phyloP scores from a whole-genome alignment of 2,113 vertebrate species.

The Dolichallabes microphthalmus region DNA sequence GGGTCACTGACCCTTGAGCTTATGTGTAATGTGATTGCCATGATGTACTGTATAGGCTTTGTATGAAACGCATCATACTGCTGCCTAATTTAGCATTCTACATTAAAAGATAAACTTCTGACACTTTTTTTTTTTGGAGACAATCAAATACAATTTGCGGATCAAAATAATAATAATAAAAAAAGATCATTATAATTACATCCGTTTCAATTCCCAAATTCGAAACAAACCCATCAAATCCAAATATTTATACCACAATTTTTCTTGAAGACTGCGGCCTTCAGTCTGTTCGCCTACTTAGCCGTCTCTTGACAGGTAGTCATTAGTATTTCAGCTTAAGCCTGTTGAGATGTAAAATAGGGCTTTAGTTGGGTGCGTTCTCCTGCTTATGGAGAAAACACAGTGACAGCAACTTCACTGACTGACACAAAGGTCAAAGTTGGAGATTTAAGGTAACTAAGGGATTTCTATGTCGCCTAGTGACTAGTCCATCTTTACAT shows the following conservation, averaged over 20 bases:
- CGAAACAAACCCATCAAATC: conserved; percentile 21
- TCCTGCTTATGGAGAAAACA: conserved; percentile 8
- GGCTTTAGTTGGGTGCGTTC: conserved; percentile 31
- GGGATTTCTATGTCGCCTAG: conserved; percentile 39
- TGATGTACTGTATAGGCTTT: not conserved
- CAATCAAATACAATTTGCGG: no score
- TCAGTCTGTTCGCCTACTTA: conserved; percentile 33
- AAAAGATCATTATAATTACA: not conserved
- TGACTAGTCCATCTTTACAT: conserved; percentile 23
- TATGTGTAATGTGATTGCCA: not conserved
- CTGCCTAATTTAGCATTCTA: not conserved
- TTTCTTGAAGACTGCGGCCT: not conserved
- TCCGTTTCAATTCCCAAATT: not conserved
- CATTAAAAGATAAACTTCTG: not conserved
- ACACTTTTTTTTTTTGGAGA: not conserved
- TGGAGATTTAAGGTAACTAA: conserved; percentile 44
- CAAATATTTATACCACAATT: conserved; percentile 6
- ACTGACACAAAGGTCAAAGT: conserved; percentile 52
- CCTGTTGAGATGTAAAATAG: conserved; percentile 50
- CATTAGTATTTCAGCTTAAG: conserved; percentile 47
- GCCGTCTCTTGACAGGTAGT: conserved; percentile 42
- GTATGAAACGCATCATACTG: not conserved
- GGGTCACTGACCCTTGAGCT: not conserved
- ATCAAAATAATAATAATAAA: not conserved
- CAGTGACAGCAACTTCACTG: conserved; percentile 19